Conservation (phyloP, 1,140 invertebrate species). For the Contarinia nasturtii region DNA sequence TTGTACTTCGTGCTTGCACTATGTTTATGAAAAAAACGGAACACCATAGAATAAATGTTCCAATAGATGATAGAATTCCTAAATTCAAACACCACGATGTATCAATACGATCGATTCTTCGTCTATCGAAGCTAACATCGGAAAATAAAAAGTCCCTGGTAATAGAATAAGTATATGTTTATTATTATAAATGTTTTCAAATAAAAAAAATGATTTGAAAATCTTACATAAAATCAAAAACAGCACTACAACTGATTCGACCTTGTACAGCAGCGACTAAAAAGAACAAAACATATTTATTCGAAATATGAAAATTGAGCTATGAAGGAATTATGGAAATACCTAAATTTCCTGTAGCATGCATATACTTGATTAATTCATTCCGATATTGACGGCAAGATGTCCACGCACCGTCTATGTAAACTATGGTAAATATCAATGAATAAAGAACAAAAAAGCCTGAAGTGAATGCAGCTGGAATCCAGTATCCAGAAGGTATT, state of each 20-base stretch:
- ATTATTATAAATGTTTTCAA: too few species aligned
- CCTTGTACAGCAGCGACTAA: constrained; percentile 38
- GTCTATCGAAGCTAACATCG: constrained; percentile 31
- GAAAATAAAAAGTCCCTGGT: constrained; percentile 50
- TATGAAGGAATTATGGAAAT: too few species aligned
- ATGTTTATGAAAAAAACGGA: constrained; percentile 28
- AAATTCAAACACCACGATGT: constrained; percentile 37
- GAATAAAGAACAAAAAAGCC: constrained; percentile 35
- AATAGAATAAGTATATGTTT: too few species aligned
- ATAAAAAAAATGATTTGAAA: too few species aligned
- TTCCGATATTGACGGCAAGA: constrained; percentile 44
- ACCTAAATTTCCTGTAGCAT: constrained; percentile 32
- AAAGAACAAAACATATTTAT: too few species aligned
- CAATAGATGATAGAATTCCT: constrained; percentile 34
- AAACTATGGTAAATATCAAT: constrained; percentile 34
- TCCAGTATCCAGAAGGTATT: constrained; percentile 37
- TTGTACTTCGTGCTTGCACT: constrained; percentile 25
- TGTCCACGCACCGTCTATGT: constrained; percentile 43
- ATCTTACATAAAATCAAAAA: constrained; percentile 56
- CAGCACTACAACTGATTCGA: constrained; percentile 38
- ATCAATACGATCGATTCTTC: constrained; percentile 36
- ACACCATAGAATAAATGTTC: constrained; percentile 33
- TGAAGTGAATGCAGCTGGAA: constrained; percentile 31
- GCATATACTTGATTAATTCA: constrained; percentile 32
- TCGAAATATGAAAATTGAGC: too few species aligned